Percentiles rank a stretch among this genome's conserved stretches.
These are phyloP conservation scores for Scalopus aquaticus DNA, from an alignment of 2,113 vertebrate genomes.

Conservation along the genomic window DNA sequence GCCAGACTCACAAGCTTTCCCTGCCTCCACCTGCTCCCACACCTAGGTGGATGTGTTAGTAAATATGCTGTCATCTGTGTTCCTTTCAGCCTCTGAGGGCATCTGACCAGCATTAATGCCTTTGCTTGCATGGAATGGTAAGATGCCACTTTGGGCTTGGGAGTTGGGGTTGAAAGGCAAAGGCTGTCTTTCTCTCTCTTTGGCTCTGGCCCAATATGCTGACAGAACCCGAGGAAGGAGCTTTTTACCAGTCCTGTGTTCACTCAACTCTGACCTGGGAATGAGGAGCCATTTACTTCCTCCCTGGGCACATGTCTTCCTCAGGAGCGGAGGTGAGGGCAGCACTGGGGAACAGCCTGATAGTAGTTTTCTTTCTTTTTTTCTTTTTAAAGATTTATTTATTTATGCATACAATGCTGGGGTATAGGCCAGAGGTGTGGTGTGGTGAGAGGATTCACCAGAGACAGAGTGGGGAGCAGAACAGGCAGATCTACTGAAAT, in stretches of 20 bases:
- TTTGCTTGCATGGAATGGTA: neutral
- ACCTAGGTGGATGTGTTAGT: neutral
- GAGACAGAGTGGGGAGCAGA: too few species aligned
- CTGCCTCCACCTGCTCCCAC: neutral
- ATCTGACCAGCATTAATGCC: neutral
- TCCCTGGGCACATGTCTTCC: neutral
- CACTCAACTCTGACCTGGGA: too few species aligned
- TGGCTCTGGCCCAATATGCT: neutral
- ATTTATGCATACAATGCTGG: too few species aligned
- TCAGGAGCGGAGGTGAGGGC: neutral
- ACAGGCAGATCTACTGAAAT: too few species aligned
- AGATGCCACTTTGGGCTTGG: neutral
- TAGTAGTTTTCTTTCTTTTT: neutral
- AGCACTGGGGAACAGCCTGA: neutral
- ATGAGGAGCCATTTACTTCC: neutral
- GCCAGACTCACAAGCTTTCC: neutral
- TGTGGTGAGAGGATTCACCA: too few species aligned
- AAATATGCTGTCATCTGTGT: neutral
- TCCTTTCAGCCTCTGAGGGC: neutral
- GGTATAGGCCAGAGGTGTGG: too few species aligned
- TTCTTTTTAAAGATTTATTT: too few species aligned
- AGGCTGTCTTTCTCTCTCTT: neutral
- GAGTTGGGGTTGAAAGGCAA: neutral
- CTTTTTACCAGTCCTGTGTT: neutral
- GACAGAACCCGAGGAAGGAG: neutral